These are phyloP conservation scores for Smittia aterrima DNA, from an alignment of 2,888 invertebrate genomes.

Conservation along the genomic window DNA sequence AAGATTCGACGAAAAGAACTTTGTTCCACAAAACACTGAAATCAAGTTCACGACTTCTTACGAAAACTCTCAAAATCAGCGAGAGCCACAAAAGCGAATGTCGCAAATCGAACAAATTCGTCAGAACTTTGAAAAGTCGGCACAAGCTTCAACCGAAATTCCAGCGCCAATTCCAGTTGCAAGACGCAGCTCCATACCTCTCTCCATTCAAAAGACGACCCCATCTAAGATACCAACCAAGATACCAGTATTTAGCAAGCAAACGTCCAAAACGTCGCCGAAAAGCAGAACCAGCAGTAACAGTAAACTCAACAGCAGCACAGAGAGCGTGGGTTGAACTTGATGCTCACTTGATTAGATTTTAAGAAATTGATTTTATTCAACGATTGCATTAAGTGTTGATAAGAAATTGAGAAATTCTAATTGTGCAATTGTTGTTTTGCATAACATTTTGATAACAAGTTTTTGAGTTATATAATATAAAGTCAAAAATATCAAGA, in stretches of 20 bases:
- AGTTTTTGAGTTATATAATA: no score
- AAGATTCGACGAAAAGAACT: conserved; percentile 42
- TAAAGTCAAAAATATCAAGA: no score
- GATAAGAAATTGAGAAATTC: background rate
- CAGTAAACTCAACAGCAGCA: conserved; percentile 23
- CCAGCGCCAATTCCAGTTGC: conserved; percentile 54
- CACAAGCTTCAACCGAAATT: conserved; percentile 46
- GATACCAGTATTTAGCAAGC: conserved; percentile 55
- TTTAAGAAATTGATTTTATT: background rate
- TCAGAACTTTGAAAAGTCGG: conserved; percentile 55
- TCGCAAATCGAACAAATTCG: conserved; percentile 58
- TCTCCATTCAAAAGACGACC: conserved; percentile 54
- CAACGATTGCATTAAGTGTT: background rate
- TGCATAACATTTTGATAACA: background rate
- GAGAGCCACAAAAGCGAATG: conserved; percentile 55
- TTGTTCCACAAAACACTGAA: conserved; percentile 58
- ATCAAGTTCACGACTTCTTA: conserved; percentile 65
- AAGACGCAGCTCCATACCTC: conserved; percentile 57
- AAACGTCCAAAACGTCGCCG: conserved; percentile 21
- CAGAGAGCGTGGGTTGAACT: conserved; percentile 32
- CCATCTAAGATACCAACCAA: conserved; percentile 57
- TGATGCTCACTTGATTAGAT: background rate
- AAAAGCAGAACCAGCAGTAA: conserved; percentile 12
- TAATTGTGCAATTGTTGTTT: background rate
- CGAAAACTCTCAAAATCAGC: conserved; percentile 54